These are phyloP conservation scores for Ceuthmochares aereus DNA, from an alignment of 2,113 vertebrate genomes.

Conservation along the genomic window DNA sequence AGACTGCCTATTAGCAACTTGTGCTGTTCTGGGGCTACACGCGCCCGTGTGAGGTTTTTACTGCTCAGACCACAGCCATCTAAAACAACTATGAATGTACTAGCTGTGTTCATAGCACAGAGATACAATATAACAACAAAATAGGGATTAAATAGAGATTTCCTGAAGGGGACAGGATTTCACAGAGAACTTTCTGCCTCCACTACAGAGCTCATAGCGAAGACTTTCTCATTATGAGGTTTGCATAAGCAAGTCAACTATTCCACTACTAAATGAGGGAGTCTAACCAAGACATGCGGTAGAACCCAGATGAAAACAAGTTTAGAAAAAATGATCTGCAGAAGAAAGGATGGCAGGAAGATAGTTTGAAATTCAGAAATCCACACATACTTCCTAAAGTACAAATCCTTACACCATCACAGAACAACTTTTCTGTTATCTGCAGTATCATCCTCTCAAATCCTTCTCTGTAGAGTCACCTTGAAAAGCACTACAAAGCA, in stretches of 20 bases:
- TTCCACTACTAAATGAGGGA: neutral
- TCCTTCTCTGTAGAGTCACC: neutral
- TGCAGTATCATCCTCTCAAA: neutral
- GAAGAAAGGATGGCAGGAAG: neutral
- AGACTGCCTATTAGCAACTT: neutral
- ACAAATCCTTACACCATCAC: neutral
- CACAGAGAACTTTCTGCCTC: neutral
- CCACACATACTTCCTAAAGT: neutral
- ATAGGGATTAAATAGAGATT: neutral
- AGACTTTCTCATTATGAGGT: neutral
- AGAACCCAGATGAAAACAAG: neutral
- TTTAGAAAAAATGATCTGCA: neutral
- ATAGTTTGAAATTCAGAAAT: neutral
- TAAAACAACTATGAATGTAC: neutral
- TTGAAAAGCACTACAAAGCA: neutral
- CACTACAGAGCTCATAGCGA: neutral
- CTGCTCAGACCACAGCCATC: neutral
- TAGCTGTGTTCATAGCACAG: neutral
- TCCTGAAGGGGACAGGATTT: neutral
- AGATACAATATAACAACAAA: neutral
- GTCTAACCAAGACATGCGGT: neutral
- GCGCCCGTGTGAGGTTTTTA: neutral
- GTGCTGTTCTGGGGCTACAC: neutral
- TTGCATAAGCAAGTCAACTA: neutral
- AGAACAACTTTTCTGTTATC: neutral